These are phyloP conservation scores for Tridacna gigas DNA, from an alignment of 2,888 invertebrate species.

Conservation along the genomic window DNA sequence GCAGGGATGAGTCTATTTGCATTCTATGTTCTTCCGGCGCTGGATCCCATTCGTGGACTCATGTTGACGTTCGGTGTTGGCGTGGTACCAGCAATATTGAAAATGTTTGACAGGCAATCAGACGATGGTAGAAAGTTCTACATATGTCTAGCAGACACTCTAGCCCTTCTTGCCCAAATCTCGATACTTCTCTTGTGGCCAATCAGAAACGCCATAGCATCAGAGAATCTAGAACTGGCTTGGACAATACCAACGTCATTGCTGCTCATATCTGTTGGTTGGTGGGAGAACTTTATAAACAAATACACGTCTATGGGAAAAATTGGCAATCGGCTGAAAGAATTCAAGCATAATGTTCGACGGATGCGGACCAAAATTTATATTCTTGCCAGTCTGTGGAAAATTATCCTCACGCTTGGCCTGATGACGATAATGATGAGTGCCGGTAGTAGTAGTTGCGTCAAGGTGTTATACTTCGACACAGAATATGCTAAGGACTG, in stretches of 20 bases:
- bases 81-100: conserved; percentile 90
- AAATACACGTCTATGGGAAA: conserved; percentile 91
- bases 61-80: conserved; percentile 98
- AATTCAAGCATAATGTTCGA: conserved; percentile 90
- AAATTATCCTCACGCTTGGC: conserved; percentile 92
- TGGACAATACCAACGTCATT: conserved; percentile 94
- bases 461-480: conserved; percentile 71
- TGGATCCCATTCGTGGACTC: conserved; percentile 97
- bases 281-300: conserved; percentile 99
- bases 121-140: conserved; percentile 65
- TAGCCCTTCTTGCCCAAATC: conserved; percentile 70
- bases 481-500: conserved; percentile 68
- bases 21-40: conserved; percentile 94
- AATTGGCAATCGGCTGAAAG: conserved; percentile 80
- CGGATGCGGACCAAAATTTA: conserved; percentile 95
- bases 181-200: conserved; percentile 76
- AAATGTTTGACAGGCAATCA: conserved; percentile 72
- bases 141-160: conserved; percentile 64
- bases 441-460: conserved; percentile 67
- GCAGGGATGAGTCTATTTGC: conserved; percentile 94
- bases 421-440: conserved; percentile 88
- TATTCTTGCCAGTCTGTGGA: conserved; percentile 96
- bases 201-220: conserved; percentile 56
- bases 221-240: conserved; percentile 66
- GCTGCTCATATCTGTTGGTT: conserved; percentile 94